Evolutionary conservation across 1,140 invertebrate species (phyloP).

Genomic region (Chrysomallon squamiferum): DNA sequence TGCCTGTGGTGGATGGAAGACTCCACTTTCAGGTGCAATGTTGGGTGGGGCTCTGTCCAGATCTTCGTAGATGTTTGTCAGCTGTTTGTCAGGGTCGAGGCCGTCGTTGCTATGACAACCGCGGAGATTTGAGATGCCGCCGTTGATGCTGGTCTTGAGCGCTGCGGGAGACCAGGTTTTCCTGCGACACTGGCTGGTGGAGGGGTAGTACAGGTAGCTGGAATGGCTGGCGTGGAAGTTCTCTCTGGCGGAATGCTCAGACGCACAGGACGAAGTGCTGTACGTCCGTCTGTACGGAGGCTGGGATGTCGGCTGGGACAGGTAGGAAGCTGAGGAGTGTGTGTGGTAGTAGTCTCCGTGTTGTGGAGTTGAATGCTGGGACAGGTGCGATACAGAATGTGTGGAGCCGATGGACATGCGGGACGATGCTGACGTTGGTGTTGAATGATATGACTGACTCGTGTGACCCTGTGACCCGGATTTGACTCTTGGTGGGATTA

Average conservation of each 20-base stretch:
- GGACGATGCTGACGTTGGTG: too few species aligned
- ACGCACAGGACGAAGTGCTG: background rate
- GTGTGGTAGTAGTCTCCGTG: background rate
- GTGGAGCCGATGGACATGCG: background rate
- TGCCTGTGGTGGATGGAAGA: slow-evolving; percentile 1
- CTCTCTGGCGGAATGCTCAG: slow-evolving; percentile 4
- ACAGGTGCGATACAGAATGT: background rate
- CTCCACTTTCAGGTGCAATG: slow-evolving; percentile 3
- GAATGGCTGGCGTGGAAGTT: background rate
- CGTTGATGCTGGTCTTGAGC: background rate
- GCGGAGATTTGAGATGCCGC: background rate
- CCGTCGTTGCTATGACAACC: background rate
- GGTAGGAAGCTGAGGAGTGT: background rate
- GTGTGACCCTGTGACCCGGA: background rate
- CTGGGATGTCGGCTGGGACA: background rate
- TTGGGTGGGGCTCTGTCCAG: slow-evolving; percentile 1
- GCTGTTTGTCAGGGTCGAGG: background rate
- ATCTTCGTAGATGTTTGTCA: slow-evolving; percentile 3
- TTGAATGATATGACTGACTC: background rate
- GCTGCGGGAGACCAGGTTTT: slow-evolving; percentile 4
- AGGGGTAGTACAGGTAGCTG: background rate
- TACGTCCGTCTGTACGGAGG: background rate
- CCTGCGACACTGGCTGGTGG: background rate
- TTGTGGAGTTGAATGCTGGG: background rate
- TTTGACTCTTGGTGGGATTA: slow-evolving; percentile 1